Base-by-base conservation (phyloP, 2,113 vertebrate species). In the Crocuta crocuta region DNA sequence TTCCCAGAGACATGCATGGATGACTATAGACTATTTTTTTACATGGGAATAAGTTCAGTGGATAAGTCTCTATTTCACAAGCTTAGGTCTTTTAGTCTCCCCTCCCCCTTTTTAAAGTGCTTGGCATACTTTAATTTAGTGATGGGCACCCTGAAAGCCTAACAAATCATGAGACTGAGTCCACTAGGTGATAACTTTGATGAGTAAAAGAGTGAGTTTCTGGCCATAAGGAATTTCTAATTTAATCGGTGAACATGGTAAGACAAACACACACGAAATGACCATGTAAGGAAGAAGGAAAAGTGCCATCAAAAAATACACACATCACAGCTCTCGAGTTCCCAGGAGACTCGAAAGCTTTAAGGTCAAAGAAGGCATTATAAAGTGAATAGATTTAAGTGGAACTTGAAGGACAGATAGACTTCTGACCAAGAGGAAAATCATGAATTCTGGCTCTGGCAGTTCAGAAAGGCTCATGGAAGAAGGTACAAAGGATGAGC, bases 91-190 rank as follows among this genome's bases (percentile, higher is more conserved):
- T 68, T 11, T 7, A 85, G 65, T 8, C 2, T 55, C 85, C 31
- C 66, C 15, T 5, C 4, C 10, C 24, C 4, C 9, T 61, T 91
- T 73, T 87, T 48, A 58, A 10, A 96, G 33, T 94, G 24, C 33
- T 94, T 82, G 70, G 28, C n/a, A 94, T 71, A 65, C 11, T 68
- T 89, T 39, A 90, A 15, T 84, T 90, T 94, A 39, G 13, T 79
- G 43, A 50, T 55, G 10, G 24, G 48, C 39, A 19, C 12, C 12
- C 89, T 35, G 33, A 86, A 95, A 63, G 7, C 21, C 80, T 94
- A 11, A 24, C 6, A 63, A 48, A 45, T 70, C 26, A 83, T 33
- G 21, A 79, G 26, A 61, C 8, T 45, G 28, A 92, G 39, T 4
- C 74, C 84, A 45, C 16, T 82, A 70, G 31, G 10, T 93, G 76